Conservation (phyloP, 2,888 invertebrate species). For the Mythimna loreyi region DNA sequence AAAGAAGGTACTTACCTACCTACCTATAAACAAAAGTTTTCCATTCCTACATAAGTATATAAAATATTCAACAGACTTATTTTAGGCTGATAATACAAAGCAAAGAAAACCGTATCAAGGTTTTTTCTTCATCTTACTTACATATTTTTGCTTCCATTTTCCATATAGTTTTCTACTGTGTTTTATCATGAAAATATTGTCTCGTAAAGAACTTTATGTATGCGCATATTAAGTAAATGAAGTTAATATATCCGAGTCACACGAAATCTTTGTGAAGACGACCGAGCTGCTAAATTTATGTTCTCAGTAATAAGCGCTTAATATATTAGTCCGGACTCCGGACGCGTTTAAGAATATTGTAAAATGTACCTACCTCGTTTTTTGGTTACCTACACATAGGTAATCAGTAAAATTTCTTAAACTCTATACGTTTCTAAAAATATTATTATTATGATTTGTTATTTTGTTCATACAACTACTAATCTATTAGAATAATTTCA, state of each 20-base stretch:
- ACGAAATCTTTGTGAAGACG: slow-evolving; percentile 68
- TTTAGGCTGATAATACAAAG: background rate
- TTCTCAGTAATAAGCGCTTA: slow-evolving; percentile 67
- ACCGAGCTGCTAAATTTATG: slow-evolving; percentile 71
- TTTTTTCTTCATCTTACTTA: background rate
- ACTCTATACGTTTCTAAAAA: background rate
- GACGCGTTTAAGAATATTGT: slow-evolving; percentile 3
- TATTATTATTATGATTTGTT: no score
- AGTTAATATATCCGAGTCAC: slow-evolving; percentile 66
- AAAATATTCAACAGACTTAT: background rate
- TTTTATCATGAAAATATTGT: slow-evolving; percentile 63
- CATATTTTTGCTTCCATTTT: slow-evolving; percentile 29
- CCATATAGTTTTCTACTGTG: slow-evolving; percentile 44
- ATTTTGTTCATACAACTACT: no score
- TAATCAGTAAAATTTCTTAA: no score
- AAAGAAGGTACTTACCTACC: no score
- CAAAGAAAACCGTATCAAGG: background rate
- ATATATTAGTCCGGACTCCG: slow-evolving; percentile 24
- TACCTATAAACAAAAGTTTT: no score
- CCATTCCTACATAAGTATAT: no score
- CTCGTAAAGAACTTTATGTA: slow-evolving; percentile 74
- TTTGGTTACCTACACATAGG: background rate
- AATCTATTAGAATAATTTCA: no score
- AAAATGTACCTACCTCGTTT: slow-evolving; percentile 6
- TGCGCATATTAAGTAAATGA: slow-evolving; percentile 77